phyloP scores from a whole-genome alignment of 2,797 vertebrate species.

The Phaenicophaeus curvirostris region DNA sequence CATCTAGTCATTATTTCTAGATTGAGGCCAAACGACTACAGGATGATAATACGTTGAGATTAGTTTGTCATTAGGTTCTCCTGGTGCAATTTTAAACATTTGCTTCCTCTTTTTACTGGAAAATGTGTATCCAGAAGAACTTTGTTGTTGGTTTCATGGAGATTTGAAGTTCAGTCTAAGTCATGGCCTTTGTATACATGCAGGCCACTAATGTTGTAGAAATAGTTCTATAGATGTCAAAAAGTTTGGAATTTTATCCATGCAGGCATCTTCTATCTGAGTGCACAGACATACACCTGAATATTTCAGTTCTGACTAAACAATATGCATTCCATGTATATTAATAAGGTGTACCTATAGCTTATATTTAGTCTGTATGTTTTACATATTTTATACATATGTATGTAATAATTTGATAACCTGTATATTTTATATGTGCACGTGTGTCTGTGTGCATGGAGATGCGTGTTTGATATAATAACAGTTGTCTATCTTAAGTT shows the following conservation, averaged over 20 bases:
- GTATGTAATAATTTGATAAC: background rate
- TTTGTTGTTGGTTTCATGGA: background rate
- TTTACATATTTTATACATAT: background rate
- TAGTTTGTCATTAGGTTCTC: background rate
- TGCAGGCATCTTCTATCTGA: background rate
- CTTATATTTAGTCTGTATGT: background rate
- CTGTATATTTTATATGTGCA: background rate
- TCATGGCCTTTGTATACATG: background rate
- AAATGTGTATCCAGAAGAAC: background rate
- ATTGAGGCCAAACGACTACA: accelerated
- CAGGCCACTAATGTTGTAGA: background rate
- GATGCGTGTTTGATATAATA: background rate
- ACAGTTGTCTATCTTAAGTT: background rate
- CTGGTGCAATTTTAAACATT: background rate
- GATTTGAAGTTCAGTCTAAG: background rate
- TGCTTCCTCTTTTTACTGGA: background rate
- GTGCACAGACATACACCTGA: background rate
- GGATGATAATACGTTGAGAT: background rate
- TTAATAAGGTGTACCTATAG: background rate
- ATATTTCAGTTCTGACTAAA: background rate
- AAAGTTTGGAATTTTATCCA: background rate
- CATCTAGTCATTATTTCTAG: background rate
- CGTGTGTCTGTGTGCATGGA: background rate
- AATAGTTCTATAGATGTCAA: background rate
- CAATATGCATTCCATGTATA: background rate